These are phyloP conservation scores for Parnassius apollo DNA, from an alignment of 2,888 invertebrate genomes.

Conservation along the genomic window DNA sequence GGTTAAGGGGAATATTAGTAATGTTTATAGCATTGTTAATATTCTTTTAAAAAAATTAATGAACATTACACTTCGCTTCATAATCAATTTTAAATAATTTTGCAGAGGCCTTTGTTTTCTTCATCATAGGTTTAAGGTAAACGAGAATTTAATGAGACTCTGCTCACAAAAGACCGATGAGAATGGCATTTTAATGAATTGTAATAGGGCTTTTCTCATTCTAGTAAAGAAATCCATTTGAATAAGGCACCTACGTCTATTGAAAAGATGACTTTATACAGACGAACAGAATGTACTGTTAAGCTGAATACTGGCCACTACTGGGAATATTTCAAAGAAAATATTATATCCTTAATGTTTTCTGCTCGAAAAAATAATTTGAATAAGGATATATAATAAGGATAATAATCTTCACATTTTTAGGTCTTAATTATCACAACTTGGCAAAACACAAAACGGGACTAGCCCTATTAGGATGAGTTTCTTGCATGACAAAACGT, in stretches of 20 bases:
- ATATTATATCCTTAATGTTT: slow-evolving; percentile 17
- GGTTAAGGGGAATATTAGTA: too few relatives aligned
- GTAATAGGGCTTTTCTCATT: slow-evolving; percentile 57
- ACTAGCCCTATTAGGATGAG: too few relatives aligned
- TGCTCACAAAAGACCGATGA: slow-evolving; percentile 61
- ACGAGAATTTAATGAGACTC: slow-evolving; percentile 61
- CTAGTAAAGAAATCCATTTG: slow-evolving; percentile 56
- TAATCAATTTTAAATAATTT: slow-evolving; percentile 22
- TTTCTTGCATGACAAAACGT: too few relatives aligned
- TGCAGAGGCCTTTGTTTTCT: slow-evolving; percentile 18
- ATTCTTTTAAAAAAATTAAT: too few relatives aligned
- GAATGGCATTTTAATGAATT: slow-evolving; percentile 73
- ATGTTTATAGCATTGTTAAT: too few relatives aligned
- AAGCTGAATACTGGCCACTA: slow-evolving; percentile 64
- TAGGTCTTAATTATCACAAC: too few relatives aligned
- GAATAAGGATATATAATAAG: too few relatives aligned
- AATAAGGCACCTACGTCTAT: slow-evolving; percentile 64
- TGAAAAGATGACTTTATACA: slow-evolving; percentile 63
- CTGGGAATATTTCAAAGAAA: slow-evolving; percentile 27
- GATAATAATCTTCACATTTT: too few relatives aligned
- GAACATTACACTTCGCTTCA: slow-evolving; percentile 8
- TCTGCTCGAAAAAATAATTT: neutral
- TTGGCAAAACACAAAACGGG: too few relatives aligned
- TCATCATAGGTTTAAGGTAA: slow-evolving; percentile 45
- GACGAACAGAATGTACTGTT: slow-evolving; percentile 63